Conservation (phyloP, 2,888 invertebrate species). For the Diadegma fenestrale region DNA sequence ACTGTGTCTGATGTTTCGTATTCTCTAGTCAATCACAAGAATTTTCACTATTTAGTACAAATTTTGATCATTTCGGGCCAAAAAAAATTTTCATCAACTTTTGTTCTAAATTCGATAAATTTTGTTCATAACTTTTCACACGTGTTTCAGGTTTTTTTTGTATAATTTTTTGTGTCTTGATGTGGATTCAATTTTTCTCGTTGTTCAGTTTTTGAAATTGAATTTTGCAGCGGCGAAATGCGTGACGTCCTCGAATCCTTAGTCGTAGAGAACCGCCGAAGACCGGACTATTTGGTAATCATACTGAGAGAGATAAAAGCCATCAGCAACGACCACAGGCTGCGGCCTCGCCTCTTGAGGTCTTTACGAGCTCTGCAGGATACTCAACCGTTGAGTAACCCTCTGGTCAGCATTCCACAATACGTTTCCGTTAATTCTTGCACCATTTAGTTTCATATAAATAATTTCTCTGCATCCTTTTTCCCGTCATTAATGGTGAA, state of each 20-base stretch:
- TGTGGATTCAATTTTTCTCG: not conserved
- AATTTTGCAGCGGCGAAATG: constrained; percentile 76
- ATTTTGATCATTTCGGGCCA: too few relatives aligned
- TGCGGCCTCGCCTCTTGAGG: constrained; percentile 77
- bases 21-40: not conserved
- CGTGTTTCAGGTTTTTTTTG: too few relatives aligned
- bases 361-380: constrained; percentile 77
- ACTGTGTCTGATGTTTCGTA: too few relatives aligned
- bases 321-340: constrained; percentile 79
- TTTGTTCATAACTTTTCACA: too few relatives aligned
- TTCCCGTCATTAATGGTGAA: too few relatives aligned
- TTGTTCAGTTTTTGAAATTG: not conserved
- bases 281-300: constrained; percentile 78
- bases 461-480: too few relatives aligned
- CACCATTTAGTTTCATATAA: too few relatives aligned
- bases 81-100: too few relatives aligned
- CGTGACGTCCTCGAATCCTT: constrained; percentile 76
- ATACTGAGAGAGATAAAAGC: constrained; percentile 78
- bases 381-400: constrained; percentile 75
- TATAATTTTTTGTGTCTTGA: too few relatives aligned
- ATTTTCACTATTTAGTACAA: not conserved
- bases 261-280: constrained; percentile 75
- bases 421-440: too few relatives aligned
- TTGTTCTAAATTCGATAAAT: too few relatives aligned
- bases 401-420: constrained; percentile 72